Conservation (phyloP, 2,888 invertebrate genomes). For the Zygothrica quintamaculata region DNA sequence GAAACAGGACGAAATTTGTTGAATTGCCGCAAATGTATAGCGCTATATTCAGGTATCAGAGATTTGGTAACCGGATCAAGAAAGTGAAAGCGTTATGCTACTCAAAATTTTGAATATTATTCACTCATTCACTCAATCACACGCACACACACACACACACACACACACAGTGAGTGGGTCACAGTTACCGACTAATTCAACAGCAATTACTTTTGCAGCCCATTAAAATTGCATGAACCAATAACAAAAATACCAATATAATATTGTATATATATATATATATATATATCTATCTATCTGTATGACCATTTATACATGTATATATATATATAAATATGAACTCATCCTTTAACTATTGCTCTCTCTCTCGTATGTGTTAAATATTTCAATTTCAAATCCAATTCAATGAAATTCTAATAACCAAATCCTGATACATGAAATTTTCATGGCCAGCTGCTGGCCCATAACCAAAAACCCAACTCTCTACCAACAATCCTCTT, state of each 20-base stretch:
- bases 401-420: slow-evolving; percentile 74
- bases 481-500: slow-evolving; percentile 1
- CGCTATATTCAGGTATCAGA: not conserved
- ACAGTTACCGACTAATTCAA: slow-evolving; percentile 9
- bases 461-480: slow-evolving; percentile 44
- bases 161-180: slow-evolving; percentile 27
- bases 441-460: slow-evolving; percentile 66
- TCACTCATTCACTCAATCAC: slow-evolving; percentile 15
- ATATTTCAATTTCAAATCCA: slow-evolving; percentile 78
- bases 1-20: slow-evolving; percentile 27
- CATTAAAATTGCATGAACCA: slow-evolving; percentile 32
- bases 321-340: too few relatives aligned
- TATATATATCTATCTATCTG: not conserved
- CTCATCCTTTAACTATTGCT: not conserved
- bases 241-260: slow-evolving; percentile 19
- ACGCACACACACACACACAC: not conserved
- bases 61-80: slow-evolving; percentile 41
- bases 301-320: too few relatives aligned
- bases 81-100: slow-evolving; percentile 48
- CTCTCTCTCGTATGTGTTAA: slow-evolving; percentile 58
- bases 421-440: slow-evolving; percentile 70
- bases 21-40: too few relatives aligned
- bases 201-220: slow-evolving; percentile 45
- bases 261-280: too few relatives aligned
- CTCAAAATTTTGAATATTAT: slow-evolving; percentile 14